Base-by-base conservation (phyloP, 1,140 invertebrate species). In the Procambarus clarkii region DNA sequence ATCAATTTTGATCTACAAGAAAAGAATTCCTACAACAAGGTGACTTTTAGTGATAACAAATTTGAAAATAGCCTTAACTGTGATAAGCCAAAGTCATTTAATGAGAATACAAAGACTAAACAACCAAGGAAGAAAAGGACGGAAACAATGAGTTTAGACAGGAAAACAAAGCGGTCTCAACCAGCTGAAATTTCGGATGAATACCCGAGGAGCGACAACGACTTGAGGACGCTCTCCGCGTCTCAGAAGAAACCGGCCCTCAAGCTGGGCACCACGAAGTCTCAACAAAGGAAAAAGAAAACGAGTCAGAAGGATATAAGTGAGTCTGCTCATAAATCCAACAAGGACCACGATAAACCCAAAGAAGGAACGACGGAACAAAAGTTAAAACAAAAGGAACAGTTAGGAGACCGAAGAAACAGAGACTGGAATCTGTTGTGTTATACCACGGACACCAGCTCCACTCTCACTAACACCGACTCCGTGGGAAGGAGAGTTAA, bases 191-290 rank as follows among this genome's bases (percentile, higher is more conserved):
- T 85, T 21, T 91, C 89, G 15, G 89, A 91, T 54, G 89, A 91
- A 69, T 91, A 91, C 54, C 89, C 89, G 21, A 85, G 83, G 60
- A 91, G 89, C 71, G 89, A 91, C 76, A 83, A 76, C 18, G 89
- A 91, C 45, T 80, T 77, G 8, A 89, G 48, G 44, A 50, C 21
- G 2, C n/a, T 21, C 21, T 5, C 48, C 21, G 3, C 79, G 0
- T 54, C 24, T 0, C 34, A 21, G 2, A 15, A 71, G 18, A 91
- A 91, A 45, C 4, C 11, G 44, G 74, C 76, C 15, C 9, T 82
- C 34, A 77, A 74, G 44, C 11, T 74, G 34, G 82, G 85, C 11
- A 60, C 45, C 13, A 78, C 71, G 15, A 91, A 79, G 74, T 79
- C 44, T 24, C 21, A 60, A 13, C 89, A 86, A 34, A 91, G 89